These are phyloP conservation scores for Lissocephala sabroskyi DNA, from an alignment of 2,888 invertebrate species.

Conservation along the genomic window DNA sequence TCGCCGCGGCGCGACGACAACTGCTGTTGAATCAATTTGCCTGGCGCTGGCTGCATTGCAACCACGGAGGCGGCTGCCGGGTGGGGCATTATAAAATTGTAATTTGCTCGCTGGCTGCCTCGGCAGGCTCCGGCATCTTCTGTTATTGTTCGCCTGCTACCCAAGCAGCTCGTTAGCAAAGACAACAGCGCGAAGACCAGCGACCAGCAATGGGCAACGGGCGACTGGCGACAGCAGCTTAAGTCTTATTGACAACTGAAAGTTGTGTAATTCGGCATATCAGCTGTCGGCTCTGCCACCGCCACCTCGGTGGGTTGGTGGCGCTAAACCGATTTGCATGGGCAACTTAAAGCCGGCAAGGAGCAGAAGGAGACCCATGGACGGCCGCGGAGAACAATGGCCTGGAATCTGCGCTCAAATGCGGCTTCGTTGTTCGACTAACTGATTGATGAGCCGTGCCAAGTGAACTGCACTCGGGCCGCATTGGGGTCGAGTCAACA, in stretches of 20 bases:
- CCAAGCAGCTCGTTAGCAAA: constrained; percentile 45
- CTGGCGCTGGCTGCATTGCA: background rate
- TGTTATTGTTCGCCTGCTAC: constrained; percentile 53
- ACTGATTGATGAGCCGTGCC: background rate
- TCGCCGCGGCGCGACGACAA: background rate
- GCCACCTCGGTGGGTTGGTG: background rate
- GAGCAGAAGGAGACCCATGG: too few species aligned
- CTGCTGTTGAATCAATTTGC: constrained; percentile 35
- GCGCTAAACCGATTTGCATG: constrained; percentile 40
- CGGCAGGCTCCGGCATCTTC: constrained; percentile 11
- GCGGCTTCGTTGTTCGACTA: too few species aligned
- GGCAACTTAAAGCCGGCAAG: too few species aligned
- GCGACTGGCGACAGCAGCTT: constrained; percentile 33
- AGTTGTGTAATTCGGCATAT: constrained; percentile 31
- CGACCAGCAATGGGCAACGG: background rate
- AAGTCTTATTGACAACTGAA: constrained; percentile 29
- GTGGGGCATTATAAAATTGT: constrained; percentile 33
- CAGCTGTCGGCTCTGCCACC: constrained; percentile 8
- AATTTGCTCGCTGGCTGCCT: constrained; percentile 12
- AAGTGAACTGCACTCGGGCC: constrained; percentile 3
- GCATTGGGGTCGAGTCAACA: constrained; percentile 28
- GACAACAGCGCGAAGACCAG: constrained; percentile 12
- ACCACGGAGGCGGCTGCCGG: background rate
- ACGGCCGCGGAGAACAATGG: too few species aligned
- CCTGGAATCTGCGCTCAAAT: too few species aligned